Evolutionary conservation across 2,113 vertebrate genomes (phyloP), one percentile per base, ranked within the genome.

Genomic region (Vulpes lagopus): DNA sequence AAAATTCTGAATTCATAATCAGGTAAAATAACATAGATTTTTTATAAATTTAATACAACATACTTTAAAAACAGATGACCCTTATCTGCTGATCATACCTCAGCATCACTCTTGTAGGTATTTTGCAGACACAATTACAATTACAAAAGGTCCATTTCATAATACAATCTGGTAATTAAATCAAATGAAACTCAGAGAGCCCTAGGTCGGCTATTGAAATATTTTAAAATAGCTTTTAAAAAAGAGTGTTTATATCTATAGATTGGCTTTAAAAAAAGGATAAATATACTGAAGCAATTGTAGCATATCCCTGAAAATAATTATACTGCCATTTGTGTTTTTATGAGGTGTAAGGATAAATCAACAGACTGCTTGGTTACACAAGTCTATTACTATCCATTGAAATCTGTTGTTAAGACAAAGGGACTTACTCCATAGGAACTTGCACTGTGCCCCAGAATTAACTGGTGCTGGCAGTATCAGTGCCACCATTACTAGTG

Each of bases 41-140:
- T 97, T 98, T 98, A 98, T 98, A 98, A 98, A 98, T 98, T 98
- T 97, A 98, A 98, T 98, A 98, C 98, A 98, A 98, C 97, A 98
- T 96, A 98, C 97, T 98, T 98, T 98, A 97, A 98, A 98, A 98
- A 97, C 80, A 98, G 78, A 95, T 97, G 98, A 85, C 95, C 89
- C 83, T 98, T 96, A 98, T 98, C 98, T 1, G 97, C 98, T 98
- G 98, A 97, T 95, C 95, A 96, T 88, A 98, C 94, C 98, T 98
- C 97, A 98, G 96, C 96, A 96, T 94, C 93, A 96, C 97, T 98
- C 98, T 95, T 14, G 97, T 98, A 98, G 97, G 97, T 94, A 97
- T 98, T 98, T 88, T 98, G 97, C 97, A 97, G 96, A 98, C 98
- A 94, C 91, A 98, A 98, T 94, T 97, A 98, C 97, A 98, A 98